Conservation (phyloP, 2,888 invertebrate genomes). For the Calephelis perditalis region DNA sequence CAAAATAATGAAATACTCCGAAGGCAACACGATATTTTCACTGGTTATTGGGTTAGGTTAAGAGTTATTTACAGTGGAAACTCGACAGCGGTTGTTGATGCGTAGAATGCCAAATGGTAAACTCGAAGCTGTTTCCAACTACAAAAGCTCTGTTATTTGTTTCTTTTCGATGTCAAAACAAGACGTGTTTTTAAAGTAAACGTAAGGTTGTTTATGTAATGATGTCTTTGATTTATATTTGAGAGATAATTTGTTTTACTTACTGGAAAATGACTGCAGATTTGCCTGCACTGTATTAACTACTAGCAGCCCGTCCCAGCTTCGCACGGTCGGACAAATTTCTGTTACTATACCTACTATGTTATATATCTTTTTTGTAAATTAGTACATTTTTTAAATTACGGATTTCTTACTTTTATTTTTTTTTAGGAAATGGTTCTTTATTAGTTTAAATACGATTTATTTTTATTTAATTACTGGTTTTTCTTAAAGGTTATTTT, state of each 20-base stretch:
- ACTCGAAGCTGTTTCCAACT: slow-evolving; percentile 45
- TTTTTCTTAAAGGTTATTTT: too few relatives aligned
- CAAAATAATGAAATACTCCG: slow-evolving; percentile 76
- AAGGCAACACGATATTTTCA: slow-evolving; percentile 71
- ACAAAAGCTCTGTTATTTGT: slow-evolving; percentile 21
- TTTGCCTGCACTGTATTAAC: too few relatives aligned
- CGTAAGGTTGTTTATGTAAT: slow-evolving; percentile 14
- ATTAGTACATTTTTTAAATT: too few relatives aligned
- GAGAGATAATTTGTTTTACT: neutral
- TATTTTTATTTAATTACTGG: too few relatives aligned
- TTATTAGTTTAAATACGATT: too few relatives aligned
- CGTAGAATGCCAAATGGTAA: slow-evolving; percentile 62
- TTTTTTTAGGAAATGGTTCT: too few relatives aligned
- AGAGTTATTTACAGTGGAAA: slow-evolving; percentile 62
- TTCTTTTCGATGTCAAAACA: slow-evolving; percentile 28
- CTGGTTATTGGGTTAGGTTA: slow-evolving; percentile 75
- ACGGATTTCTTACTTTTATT: too few relatives aligned
- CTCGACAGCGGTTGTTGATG: slow-evolving; percentile 65
- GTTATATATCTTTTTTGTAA: too few relatives aligned
- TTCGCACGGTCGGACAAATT: too few relatives aligned
- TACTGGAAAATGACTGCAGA: too few relatives aligned
- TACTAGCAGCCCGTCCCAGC: too few relatives aligned
- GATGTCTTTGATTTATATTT: slow-evolving; percentile 14
- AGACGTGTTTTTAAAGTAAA: slow-evolving; percentile 23
- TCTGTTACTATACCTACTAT: too few relatives aligned